Conservation (phyloP, 2,888 invertebrate species). For the Brachynemurus nebulosus region DNA sequence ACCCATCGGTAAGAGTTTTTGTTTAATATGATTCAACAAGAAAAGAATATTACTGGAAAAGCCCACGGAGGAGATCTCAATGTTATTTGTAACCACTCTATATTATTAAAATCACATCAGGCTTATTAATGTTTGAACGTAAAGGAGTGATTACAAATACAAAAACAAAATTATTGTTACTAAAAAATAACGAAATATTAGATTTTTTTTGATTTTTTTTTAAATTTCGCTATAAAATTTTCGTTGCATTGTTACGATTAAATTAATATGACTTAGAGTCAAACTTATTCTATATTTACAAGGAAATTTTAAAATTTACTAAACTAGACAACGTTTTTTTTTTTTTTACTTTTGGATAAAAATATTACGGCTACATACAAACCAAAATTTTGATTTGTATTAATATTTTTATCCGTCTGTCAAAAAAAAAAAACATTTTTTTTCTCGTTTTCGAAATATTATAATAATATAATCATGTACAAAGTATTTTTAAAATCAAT, state of each 20-base stretch:
- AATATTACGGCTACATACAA: neutral
- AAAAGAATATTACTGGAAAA: too few species aligned
- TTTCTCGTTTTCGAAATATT: neutral
- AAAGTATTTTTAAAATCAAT: too few species aligned
- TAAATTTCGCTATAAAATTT: neutral
- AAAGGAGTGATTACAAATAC: too few species aligned
- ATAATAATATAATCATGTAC: too few species aligned
- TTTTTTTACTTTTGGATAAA: neutral
- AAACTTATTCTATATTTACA: too few species aligned
- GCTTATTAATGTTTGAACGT: too few species aligned
- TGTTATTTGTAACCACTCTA: conserved; percentile 3
- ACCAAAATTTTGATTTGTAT: too few species aligned
- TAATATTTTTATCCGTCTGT: neutral
- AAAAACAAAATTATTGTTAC: too few species aligned
- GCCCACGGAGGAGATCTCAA: conserved; percentile 6
- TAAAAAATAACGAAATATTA: neutral
- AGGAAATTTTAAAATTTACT: neutral
- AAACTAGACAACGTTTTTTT: too few species aligned
- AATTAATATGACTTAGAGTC: conserved; percentile 6
- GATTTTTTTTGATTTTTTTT: neutral
- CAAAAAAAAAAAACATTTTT: neutral
- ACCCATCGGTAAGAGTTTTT: too few species aligned
- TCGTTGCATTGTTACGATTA: conserved; percentile 3
- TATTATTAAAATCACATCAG: too few species aligned
- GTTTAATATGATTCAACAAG: too few species aligned